phyloP scores from a whole-genome alignment of 2,113 vertebrate species.

The Apaloderma vittatum region DNA sequence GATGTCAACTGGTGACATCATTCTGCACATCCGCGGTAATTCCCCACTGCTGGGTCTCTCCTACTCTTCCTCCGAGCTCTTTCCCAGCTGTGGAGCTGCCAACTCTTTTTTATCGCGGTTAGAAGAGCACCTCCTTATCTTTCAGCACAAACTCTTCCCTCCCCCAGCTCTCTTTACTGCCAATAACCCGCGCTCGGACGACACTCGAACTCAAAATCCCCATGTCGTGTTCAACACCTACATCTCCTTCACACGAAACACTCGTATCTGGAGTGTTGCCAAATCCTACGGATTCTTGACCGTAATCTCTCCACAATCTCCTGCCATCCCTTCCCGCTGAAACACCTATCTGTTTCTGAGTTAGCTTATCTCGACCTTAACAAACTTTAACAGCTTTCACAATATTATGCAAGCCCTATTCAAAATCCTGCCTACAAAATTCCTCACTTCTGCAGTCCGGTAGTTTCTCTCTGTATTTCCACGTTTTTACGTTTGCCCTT shows the following conservation, averaged over 20 bases:
- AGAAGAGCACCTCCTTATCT: slow-evolving; percentile 31
- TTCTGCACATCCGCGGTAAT: background rate
- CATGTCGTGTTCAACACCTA: rapidly evolving
- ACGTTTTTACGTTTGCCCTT: background rate
- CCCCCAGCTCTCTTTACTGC: background rate
- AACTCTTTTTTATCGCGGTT: background rate
- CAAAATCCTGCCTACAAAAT: background rate
- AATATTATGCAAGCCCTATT: background rate
- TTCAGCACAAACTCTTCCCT: background rate
- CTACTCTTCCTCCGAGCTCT: background rate
- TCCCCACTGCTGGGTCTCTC: background rate
- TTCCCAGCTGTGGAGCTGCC: background rate
- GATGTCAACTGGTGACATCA: background rate
- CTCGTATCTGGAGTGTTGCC: background rate
- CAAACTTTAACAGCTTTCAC: background rate
- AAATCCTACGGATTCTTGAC: background rate
- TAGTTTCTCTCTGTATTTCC: background rate
- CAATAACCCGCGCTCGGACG: background rate
- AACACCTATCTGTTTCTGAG: background rate
- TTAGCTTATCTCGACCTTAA: background rate
- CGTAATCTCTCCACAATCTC: background rate
- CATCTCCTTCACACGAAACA: background rate
- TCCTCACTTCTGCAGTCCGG: background rate
- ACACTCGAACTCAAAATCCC: background rate
- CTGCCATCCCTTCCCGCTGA: background rate